Evolutionary conservation across 2,888 invertebrate genomes (phyloP), one percentile per base, ranked within the genome.

Genomic region (Drymonia ruficornis): DNA sequence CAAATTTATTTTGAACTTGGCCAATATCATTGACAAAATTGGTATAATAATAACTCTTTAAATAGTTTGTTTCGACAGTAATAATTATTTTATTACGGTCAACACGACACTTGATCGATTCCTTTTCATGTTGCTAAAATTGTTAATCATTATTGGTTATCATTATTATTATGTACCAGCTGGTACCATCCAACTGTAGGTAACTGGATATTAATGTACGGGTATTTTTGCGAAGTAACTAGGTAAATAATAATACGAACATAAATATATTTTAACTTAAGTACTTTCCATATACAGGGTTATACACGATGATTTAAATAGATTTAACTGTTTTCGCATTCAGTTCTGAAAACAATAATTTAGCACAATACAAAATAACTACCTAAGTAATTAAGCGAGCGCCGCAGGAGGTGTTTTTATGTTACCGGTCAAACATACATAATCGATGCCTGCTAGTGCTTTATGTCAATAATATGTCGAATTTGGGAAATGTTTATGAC

Each of bases 371-470:
- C 55, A 55, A 54, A 60, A 51, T 56, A 56, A 34, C 31, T 47
- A 40, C 16, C 8, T 40, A 11, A 50, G 57, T 60, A 64, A 68
- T 66, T 60, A 59, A 68, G 53, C 34, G 19, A 38, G 48, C 63
- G 45, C 66, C 38, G 56, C 70, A 49, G 63, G 61, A 50, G 68
- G 51, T 58, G 57, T 61, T 61, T 67, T 62, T 65, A 65, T 60
- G 60, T 60, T 52, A 49, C 46, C 56, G 52, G 28, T 45, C 52
- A 45, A 63, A 56, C 52, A 50, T 58, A 56, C 52, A 50, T 58
- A 52, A 63, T 62, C 59, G 62, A 70, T 57, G 47, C 59, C 60
- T 48, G 56, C 51, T 53, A 59, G 54, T 61, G 55, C 51, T 61
- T 60, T 59, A 60, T 57, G 56, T 56, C 53, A 50, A 62, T 67